Conservation (phyloP, 2,888 invertebrate species). For the Dynastes hyllus region DNA sequence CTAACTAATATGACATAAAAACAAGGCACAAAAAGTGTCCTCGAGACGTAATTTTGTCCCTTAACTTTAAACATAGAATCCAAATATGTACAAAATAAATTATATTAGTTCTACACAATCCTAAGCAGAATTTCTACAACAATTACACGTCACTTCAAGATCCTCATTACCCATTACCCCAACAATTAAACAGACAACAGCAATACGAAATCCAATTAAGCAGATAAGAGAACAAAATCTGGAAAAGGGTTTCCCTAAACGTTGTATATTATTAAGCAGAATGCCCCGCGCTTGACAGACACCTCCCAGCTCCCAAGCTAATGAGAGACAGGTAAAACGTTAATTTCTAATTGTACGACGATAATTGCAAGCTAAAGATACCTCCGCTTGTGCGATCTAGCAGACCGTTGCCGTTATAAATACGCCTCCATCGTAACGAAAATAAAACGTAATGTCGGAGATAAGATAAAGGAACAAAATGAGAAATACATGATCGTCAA, state of each 20-base stretch:
- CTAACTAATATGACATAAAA: too few relatives aligned
- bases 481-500: not conserved
- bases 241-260: not conserved
- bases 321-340: slow-evolving; percentile 1
- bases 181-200: not conserved
- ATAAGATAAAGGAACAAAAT: not conserved
- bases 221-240: slow-evolving; percentile 3
- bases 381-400: not conserved
- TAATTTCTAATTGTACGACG: slow-evolving; percentile 4
- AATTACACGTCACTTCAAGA: too few relatives aligned
- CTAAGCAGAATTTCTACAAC: too few relatives aligned
- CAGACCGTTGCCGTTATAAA: not conserved
- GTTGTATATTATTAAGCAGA: slow-evolving; percentile 6
- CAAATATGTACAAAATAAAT: too few relatives aligned
- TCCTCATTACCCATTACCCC: not conserved
- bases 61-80: too few relatives aligned
- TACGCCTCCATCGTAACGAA: not conserved
- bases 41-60: too few relatives aligned
- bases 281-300: not conserved
- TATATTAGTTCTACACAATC: too few relatives aligned
- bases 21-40: too few relatives aligned
- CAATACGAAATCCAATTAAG: slow-evolving; percentile 12
- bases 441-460: not conserved
- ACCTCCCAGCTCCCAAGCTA: not conserved
- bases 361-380: slow-evolving; percentile 1